Evolutionary conservation across 2,797 vertebrate genomes (phyloP), one percentile per base, ranked within the genome.

Genomic region (Crocidura indochinensis): DNA sequence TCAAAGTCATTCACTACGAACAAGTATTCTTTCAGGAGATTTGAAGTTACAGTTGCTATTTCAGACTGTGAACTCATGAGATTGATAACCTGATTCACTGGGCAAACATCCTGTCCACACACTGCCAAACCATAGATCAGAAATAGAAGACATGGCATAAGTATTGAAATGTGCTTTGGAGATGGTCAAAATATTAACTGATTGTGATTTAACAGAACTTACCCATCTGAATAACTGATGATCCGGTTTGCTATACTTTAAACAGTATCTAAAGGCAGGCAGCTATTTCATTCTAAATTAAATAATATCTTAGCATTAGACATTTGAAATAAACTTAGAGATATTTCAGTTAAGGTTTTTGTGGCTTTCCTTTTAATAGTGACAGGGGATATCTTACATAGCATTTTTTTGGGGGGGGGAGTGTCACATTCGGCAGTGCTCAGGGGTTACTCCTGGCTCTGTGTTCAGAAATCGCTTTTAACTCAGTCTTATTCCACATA

Each of bases 1-100:
- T 67, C 26, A 29, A 62, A 69, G 27, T 26, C 53, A 3, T 84
- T 0, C 29, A 46, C 27, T 44, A 51, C 49, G 38, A 2, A 44
- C n/a, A 65, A 64, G 29, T 83, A 38, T 46, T 60, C 46, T 79
- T 92, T 80, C 27, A n/a, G 49, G 14, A 86, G 3, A 38, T 88
- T 88, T 88, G 69, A 75, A 38, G 10, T 87, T 51, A 38, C 4
- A 47, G 14, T 79, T 47, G 14, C 17, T 72, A 81, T 82, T 75
- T 85, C 17, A 31, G 31, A 71, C 82, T 49, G 0, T 83, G 24
- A 73, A 46, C 47, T 15, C 19, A 60, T 51, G 38, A 38, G 38
- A 6, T 60, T 20, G 1, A 14, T 46, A n/a, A 8, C 29, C 15
- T 44, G 3, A 15, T 29, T 75, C 12, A 0, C 19, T 60, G 44